Base-by-base conservation (phyloP, 2,888 invertebrate genomes). In the Troilus luridus region DNA sequence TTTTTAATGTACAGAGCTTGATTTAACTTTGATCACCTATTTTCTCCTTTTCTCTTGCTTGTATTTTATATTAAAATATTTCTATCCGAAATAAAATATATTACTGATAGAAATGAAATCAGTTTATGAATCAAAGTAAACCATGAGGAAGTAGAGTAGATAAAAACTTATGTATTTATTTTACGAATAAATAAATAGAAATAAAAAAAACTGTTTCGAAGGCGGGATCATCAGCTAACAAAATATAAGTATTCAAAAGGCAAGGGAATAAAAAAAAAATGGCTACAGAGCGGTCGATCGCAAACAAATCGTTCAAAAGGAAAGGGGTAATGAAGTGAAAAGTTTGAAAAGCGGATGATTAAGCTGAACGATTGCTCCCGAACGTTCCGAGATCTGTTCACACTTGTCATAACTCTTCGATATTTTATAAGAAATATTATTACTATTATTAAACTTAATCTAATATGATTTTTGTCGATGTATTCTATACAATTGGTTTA, bases 331-430 rank as follows among this genome's bases (percentile, higher is more conserved):
- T 67, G 64, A 67, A 67, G 64, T 67, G 64, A 67, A 64, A 67
- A 67, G 64, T 67, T 67, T 67, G 64, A 67, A 67, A 67, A 67
- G 64, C 64, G 64, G 64, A 67, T 67, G 64, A 67, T 67, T 67
- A 67, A 67, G 9, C 64, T 67, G 10, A n/a, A 67, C 64, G 64
- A 67, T 67, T 24, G 64, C n/a, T 67, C 24, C 64, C 5, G 41
- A 41, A 67, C 24, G 10, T 11, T 67, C 64, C 64, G 64, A 67
- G 64, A 67, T 67, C 64, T 67, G 9, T 67, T 67, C 64, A 67
- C 64, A 67, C 64, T 67, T 67, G 24, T 24, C 64, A 62, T 8
- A 21, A 7, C 62, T 7, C n/a, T 67, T 67, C 10, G n/a, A 67
- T 67, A 67, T 67, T 67, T 67, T 9, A 67, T 10, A 67, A 67